Percentiles rank a stretch among this genome's conserved stretches.
phyloP scores from a whole-genome alignment of 2,113 vertebrate species.

The Dasyprocta punctata region DNA sequence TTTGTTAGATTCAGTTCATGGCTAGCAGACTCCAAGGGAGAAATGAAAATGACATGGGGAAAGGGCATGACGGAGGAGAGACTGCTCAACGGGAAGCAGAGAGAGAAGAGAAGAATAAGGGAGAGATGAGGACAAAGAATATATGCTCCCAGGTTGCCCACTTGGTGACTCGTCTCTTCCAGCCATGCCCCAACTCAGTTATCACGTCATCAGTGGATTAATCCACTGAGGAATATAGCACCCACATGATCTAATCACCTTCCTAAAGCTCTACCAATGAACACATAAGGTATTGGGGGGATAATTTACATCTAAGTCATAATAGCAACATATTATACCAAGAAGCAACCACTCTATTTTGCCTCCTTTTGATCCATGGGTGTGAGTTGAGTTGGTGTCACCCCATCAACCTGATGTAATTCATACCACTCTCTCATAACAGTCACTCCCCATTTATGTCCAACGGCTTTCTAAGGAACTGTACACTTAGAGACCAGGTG shows the following conservation, averaged over 20 bases:
- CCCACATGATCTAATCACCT: neutral
- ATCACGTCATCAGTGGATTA: neutral
- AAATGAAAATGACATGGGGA: neutral
- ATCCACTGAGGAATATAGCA: neutral
- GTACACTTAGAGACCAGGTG: neutral
- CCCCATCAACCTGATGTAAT: neutral
- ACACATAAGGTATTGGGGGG: neutral
- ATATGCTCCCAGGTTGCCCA: neutral
- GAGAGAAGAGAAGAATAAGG: neutral
- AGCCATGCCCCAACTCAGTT: neutral
- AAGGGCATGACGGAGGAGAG: neutral
- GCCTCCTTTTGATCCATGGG: neutral
- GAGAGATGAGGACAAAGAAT: neutral
- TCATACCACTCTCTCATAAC: neutral
- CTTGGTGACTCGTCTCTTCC: neutral
- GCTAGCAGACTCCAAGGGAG: neutral
- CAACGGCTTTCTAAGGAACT: neutral
- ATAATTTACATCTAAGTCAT: neutral
- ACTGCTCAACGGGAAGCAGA: neutral
- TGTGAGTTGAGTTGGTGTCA: neutral
- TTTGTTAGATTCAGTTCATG: neutral
- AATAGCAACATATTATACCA: neutral
- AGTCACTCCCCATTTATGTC: neutral
- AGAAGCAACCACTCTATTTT: neutral
- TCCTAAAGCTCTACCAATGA: neutral